Evolutionary conservation across 2,113 vertebrate species (phyloP).

Genomic region (Equus quagga): DNA sequence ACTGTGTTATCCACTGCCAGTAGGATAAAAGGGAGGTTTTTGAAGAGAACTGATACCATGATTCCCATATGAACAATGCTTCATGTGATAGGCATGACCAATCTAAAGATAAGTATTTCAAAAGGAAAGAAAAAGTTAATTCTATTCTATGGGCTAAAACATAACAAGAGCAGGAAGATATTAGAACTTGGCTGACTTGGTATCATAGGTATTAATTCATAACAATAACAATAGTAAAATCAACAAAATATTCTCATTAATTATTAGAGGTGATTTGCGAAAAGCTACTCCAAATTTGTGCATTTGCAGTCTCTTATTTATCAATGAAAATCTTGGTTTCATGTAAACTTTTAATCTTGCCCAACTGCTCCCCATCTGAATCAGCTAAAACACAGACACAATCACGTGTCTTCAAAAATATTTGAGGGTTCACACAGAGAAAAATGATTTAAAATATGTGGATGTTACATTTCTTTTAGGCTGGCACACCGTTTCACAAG

Average conservation of each 20-base stretch:
- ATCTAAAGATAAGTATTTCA: constrained; percentile 57
- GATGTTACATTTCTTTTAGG: background rate
- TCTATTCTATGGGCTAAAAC: background rate
- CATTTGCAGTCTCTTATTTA: background rate
- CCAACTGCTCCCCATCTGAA: background rate
- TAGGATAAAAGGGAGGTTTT: constrained; percentile 54
- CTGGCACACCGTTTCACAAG: background rate
- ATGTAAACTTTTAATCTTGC: constrained; percentile 24
- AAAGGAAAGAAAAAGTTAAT: constrained; percentile 49
- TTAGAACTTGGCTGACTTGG: background rate
- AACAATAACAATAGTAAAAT: background rate
- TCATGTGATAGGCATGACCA: constrained; percentile 53
- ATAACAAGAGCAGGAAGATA: background rate
- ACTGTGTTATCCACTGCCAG: constrained; percentile 56
- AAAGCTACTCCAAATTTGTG: background rate
- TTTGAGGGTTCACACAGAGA: background rate
- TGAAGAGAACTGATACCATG: constrained; percentile 54
- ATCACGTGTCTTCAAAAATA: background rate
- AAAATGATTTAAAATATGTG: background rate
- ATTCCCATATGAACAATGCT: constrained; percentile 59
- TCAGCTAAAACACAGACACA: background rate
- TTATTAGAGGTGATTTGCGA: background rate
- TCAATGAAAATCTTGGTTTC: background rate
- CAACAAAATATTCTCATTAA: constrained; percentile 17
- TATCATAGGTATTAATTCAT: background rate